phyloP scores from a whole-genome alignment of 2,797 vertebrate species.

The Acrocephalus scirpaceus region DNA sequence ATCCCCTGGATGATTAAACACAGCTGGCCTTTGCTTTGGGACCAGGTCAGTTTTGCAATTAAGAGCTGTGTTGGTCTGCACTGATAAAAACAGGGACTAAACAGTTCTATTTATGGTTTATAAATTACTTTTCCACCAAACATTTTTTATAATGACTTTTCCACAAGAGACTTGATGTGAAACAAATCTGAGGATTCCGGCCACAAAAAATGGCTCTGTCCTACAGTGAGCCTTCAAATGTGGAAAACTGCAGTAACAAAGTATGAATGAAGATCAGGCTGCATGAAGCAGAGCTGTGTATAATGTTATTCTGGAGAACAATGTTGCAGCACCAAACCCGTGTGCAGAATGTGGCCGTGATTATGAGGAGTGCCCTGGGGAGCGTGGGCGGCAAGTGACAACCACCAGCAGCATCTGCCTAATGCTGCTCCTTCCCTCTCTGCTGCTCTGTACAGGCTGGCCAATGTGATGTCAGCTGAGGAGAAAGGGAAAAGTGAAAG shows the following conservation, averaged over 20 bases:
- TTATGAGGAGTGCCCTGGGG: neutral
- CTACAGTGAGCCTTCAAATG: neutral
- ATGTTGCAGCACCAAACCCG: neutral
- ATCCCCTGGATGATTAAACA: constrained; percentile 21
- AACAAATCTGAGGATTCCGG: neutral
- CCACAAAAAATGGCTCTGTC: neutral
- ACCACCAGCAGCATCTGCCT: neutral
- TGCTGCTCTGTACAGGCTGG: neutral
- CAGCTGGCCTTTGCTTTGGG: constrained; percentile 48
- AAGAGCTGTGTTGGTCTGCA: constrained; percentile 24
- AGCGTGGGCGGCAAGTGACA: rapidly evolving
- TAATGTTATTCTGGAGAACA: neutral
- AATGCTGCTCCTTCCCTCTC: neutral
- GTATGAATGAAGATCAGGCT: neutral
- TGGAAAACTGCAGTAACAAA: neutral
- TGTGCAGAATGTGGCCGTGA: neutral
- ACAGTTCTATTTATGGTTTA: neutral
- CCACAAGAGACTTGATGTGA: neutral
- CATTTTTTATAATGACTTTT: neutral
- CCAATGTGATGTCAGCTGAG: neutral
- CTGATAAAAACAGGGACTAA: constrained; percentile 23
- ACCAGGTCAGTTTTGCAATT: constrained; percentile 45
- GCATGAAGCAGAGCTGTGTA: neutral
- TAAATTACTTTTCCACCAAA: constrained; percentile 5
- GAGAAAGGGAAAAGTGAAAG: neutral